Percentiles rank a stretch among this genome's conserved stretches.
phyloP scores from a whole-genome alignment of 2,797 vertebrate genomes.

The Diplodus puntazzo region DNA sequence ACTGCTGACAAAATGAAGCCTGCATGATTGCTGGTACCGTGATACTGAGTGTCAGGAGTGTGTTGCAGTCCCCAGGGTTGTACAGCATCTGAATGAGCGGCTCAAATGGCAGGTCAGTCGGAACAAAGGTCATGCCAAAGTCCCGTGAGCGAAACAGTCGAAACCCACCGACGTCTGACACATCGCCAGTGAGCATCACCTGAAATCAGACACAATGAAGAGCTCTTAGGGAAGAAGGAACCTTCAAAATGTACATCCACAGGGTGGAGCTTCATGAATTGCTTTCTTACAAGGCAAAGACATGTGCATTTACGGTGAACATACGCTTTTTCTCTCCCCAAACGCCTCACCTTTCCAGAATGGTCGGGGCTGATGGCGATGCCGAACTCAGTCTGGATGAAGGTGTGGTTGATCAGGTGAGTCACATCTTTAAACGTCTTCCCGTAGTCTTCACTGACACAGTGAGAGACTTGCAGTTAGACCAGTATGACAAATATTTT shows the following conservation, averaged over 20 bases:
- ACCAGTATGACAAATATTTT: neutral
- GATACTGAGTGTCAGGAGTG: constrained; percentile 88
- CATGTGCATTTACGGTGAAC: neutral
- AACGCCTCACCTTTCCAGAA: constrained; percentile 90
- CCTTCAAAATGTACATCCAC: neutral
- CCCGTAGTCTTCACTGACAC: constrained; percentile 93
- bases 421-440: constrained; percentile 94
- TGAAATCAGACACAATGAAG: constrained; percentile 65
- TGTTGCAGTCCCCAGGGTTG: constrained; percentile 85
- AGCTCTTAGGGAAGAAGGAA: neutral
- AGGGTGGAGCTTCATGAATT: neutral
- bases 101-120: constrained; percentile 90
- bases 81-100: constrained; percentile 92
- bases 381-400: constrained; percentile 94
- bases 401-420: constrained; percentile 93
- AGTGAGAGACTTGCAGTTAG: constrained; percentile 54
- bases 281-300: neutral
- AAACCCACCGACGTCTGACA: constrained; percentile 86
- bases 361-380: constrained; percentile 93
- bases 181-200: constrained; percentile 93
- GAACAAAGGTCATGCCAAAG: constrained; percentile 88
- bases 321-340: too few species aligned
- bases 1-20: neutral
- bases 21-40: constrained; percentile 77
- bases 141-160: constrained; percentile 91